These are phyloP conservation scores for Montipora foliosa DNA, from an alignment of 64 coral and sea anemone genomes.

Conservation along the genomic window DNA sequence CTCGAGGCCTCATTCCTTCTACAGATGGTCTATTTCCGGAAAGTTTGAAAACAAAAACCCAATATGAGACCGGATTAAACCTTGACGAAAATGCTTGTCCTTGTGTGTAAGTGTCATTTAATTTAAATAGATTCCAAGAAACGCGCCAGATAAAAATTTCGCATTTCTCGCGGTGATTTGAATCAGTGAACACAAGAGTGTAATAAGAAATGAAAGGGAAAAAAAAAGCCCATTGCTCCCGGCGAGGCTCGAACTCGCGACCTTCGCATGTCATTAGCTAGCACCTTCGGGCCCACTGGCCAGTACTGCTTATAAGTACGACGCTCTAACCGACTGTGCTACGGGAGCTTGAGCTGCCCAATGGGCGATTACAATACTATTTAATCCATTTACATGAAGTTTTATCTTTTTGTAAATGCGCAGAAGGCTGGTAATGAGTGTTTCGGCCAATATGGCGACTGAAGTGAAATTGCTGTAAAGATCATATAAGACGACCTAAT, in stretches of 20 bases:
- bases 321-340: conserved; percentile 84
- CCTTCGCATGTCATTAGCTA: conserved; percentile 69
- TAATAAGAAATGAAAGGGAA: background rate
- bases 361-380: background rate
- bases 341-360: conserved; percentile 45
- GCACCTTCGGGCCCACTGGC: conserved; percentile 39
- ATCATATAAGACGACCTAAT: background rate
- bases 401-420: background rate
- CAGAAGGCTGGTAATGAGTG: background rate
- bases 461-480: background rate
- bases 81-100: no score
- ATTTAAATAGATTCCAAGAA: no score
- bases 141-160: no score
- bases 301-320: conserved; percentile 81
- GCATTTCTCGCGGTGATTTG: no score
- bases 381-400: no score
- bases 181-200: background rate
- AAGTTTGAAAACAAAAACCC: no score
- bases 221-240: conserved; percentile 60
- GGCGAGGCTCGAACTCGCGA: conserved; percentile 77
- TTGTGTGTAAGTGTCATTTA: no score
- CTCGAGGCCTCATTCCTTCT: no score
- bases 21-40: no score
- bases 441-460: background rate
- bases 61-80: no score